Evolutionary conservation across 2,113 vertebrate species (phyloP).

Genomic region (Procapra przewalskii): DNA sequence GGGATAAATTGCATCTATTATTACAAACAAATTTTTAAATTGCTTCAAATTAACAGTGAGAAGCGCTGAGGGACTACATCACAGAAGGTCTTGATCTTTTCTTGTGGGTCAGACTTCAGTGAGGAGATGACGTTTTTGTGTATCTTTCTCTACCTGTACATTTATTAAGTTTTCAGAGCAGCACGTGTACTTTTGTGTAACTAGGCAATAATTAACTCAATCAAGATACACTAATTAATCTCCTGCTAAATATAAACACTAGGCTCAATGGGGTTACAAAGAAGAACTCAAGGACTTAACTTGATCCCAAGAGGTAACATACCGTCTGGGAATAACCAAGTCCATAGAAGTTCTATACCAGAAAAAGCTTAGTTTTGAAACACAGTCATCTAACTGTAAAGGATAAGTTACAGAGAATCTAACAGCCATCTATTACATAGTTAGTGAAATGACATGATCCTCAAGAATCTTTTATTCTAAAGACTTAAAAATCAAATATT

Average conservation of each 20-base stretch:
- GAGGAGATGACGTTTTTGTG: not conserved
- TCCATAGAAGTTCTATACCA: not conserved
- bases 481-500: not conserved
- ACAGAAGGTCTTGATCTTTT: not conserved
- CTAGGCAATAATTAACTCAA: conserved; percentile 34
- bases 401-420: not conserved
- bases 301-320: not conserved
- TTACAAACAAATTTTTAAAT: not conserved
- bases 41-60: conserved; percentile 11
- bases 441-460: not conserved
- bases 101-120: not conserved
- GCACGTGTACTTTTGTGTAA: not conserved
- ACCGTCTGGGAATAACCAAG: not conserved
- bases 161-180: conserved; percentile 17
- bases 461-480: not conserved
- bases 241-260: conserved; percentile 34
- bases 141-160: not conserved
- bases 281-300: not conserved
- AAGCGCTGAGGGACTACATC: not conserved
- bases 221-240: conserved; percentile 26
- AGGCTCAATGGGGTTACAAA: not conserved
- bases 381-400: not conserved
- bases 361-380: not conserved
- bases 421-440: not conserved
- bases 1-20: not conserved